Evolutionary conservation across 2,797 vertebrate species (phyloP).

Genomic region (Nannoperca australis): DNA sequence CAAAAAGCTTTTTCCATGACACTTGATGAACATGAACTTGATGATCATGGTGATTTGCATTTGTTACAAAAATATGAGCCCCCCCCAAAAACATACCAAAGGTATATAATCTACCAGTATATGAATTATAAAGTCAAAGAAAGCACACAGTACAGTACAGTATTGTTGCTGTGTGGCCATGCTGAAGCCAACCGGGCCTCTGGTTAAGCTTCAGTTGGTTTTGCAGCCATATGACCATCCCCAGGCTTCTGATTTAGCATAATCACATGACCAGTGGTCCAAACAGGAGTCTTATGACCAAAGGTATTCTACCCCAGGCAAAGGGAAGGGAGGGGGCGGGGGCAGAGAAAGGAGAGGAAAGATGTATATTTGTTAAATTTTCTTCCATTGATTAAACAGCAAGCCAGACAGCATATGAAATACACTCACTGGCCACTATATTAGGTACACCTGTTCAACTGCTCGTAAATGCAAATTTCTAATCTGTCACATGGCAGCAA

Average conservation of each 20-base stretch:
- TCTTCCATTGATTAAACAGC: neutral
- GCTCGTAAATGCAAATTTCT: no score
- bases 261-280: slow-evolving; percentile 74
- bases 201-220: slow-evolving; percentile 61
- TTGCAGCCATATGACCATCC: slow-evolving; percentile 74
- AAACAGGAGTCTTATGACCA: slow-evolving; percentile 83
- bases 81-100: neutral
- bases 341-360: slow-evolving; percentile 16
- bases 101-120: neutral
- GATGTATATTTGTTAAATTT: neutral
- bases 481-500: no score
- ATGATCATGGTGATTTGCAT: neutral
- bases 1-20: neutral
- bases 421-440: neutral
- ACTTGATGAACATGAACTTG: neutral
- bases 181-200: slow-evolving; percentile 9
- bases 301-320: slow-evolving; percentile 67
- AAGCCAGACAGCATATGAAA: neutral
- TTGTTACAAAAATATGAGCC: neutral
- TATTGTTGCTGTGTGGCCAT: neutral
- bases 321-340: slow-evolving; percentile 5
- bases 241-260: slow-evolving; percentile 74
- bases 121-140: neutral
- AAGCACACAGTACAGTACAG: neutral
- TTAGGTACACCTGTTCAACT: no score